Conservation (phyloP, 2,797 vertebrate species). For the Sus cebifrons region DNA sequence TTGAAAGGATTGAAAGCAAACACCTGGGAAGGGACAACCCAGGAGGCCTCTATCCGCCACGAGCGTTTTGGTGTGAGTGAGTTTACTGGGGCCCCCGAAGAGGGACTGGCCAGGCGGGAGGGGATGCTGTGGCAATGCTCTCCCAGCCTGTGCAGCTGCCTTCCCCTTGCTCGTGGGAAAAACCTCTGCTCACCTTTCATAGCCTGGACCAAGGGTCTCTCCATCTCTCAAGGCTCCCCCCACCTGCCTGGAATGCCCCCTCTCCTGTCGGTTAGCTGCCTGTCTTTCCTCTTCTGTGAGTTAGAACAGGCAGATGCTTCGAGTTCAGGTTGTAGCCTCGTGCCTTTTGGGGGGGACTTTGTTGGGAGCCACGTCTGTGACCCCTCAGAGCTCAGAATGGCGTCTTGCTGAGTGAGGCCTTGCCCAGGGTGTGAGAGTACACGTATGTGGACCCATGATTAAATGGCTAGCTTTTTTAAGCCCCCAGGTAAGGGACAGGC, state of each 20-base stretch:
- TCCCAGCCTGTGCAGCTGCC: background rate
- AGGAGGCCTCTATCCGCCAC: background rate
- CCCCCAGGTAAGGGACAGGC: background rate
- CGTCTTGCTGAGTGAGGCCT: background rate
- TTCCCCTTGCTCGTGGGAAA: background rate
- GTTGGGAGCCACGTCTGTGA: background rate
- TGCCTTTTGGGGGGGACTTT: background rate
- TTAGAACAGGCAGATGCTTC: background rate
- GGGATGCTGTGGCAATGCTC: too few relatives aligned
- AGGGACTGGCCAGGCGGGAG: background rate
- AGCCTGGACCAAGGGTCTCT: background rate
- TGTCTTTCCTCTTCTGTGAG: background rate
- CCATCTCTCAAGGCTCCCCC: background rate
- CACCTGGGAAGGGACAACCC: background rate
- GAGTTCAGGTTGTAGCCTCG: background rate
- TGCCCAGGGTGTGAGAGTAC: background rate
- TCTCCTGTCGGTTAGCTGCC: background rate
- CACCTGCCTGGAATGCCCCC: background rate
- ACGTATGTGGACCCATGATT: background rate
- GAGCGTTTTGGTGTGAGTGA: background rate
- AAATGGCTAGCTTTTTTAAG: background rate
- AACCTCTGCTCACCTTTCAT: background rate
- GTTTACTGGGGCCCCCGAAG: background rate
- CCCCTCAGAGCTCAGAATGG: background rate
- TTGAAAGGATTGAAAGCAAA: conserved; percentile 53